Evolutionary conservation across 2,797 vertebrate species (phyloP).

Genomic region (Hemitrygon akajei): DNA sequence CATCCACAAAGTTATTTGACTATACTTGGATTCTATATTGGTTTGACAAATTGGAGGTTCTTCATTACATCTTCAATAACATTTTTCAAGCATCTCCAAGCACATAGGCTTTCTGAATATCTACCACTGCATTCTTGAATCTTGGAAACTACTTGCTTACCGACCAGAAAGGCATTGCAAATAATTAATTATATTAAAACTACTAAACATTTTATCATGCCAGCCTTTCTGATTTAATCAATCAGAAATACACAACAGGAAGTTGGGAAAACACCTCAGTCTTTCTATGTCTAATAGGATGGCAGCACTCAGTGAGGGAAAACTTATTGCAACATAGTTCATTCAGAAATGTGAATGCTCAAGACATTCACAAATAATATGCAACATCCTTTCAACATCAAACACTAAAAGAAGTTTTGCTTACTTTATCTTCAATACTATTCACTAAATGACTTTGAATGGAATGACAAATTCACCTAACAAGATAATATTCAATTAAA

Average conservation of each 20-base stretch:
- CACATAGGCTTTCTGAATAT: not conserved
- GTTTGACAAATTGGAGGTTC: not conserved
- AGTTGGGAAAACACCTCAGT: not conserved
- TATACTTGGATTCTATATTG: not conserved
- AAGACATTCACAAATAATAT: not conserved
- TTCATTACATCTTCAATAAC: not conserved
- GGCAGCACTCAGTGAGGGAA: not conserved
- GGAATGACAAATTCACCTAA: not conserved
- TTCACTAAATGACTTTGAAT: not conserved
- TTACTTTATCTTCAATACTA: not conserved
- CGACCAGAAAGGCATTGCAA: not conserved
- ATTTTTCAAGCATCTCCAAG: not conserved
- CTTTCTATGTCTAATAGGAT: not conserved
- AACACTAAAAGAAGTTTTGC: not conserved
- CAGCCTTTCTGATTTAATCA: not conserved
- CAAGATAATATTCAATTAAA: not conserved
- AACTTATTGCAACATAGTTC: not conserved
- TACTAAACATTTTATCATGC: no score
- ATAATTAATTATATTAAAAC: not conserved
- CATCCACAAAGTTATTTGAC: not conserved
- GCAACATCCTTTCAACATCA: not conserved
- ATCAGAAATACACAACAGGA: not conserved
- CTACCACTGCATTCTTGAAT: not conserved
- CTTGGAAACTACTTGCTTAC: slow-evolving; percentile 1
- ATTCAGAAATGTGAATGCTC: not conserved